Evolutionary conservation across 2,797 vertebrate species (phyloP).

Genomic region (Hyperoplus immaculatus): DNA sequence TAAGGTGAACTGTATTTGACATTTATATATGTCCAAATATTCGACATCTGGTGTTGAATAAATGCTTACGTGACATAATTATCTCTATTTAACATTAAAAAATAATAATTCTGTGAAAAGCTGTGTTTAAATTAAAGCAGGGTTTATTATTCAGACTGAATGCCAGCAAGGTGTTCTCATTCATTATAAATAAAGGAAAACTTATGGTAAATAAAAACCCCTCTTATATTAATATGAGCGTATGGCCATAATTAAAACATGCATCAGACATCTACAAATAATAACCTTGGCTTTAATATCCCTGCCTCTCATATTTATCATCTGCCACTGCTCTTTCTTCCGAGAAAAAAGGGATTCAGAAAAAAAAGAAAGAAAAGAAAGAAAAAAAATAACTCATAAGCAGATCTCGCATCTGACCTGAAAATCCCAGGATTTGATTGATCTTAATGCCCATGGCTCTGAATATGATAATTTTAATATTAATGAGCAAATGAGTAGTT

Average conservation of each 20-base stretch:
- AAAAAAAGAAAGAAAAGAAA: constrained; percentile 46
- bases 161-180: constrained; percentile 47
- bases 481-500: constrained; percentile 99
- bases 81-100: constrained; percentile 36
- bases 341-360: constrained; percentile 78
- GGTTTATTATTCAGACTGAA: constrained; percentile 26
- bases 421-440: constrained; percentile 99
- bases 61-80: constrained; percentile 86
- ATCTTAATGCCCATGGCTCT: constrained; percentile 99
- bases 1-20: constrained; percentile 67
- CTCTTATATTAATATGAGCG: constrained; percentile 67
- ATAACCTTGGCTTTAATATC: constrained; percentile 87
- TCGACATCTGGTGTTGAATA: constrained; percentile 78
- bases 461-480: constrained; percentile 99
- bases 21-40: constrained; percentile 67
- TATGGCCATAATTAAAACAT: constrained; percentile 84
- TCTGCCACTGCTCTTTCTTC: constrained; percentile 74
- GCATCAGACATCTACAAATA: constrained; percentile 83
- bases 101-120: no score
- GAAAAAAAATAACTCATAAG: constrained; percentile 91
- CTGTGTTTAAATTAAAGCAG: constrained; percentile 37
- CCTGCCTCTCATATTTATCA: constrained; percentile 77
- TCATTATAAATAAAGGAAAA: constrained; percentile 61
- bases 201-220: constrained; percentile 37
- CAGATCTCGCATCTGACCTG: constrained; percentile 99